A percentile compares a stretch with the other conserved stretches of the same genome.
phyloP scores from a whole-genome alignment of 2,113 vertebrate genomes.

The Suricata suricatta region DNA sequence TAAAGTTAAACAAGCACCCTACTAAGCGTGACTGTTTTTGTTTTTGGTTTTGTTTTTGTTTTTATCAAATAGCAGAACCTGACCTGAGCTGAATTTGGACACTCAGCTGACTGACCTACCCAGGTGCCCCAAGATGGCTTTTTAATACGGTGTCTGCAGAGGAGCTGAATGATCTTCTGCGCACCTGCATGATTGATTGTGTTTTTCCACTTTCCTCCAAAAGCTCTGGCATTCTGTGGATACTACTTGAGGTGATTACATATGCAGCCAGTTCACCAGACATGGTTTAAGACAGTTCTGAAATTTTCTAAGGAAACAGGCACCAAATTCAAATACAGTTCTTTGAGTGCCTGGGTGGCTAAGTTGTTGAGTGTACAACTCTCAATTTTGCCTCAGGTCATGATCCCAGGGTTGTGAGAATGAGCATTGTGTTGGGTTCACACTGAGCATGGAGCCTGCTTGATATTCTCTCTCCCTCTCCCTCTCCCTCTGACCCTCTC shows the following conservation, averaged over 20 bases:
- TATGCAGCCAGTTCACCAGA: background rate
- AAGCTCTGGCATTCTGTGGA: conserved; percentile 29
- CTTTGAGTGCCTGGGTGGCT: background rate
- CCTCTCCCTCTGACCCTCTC: no score
- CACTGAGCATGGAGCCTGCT: no score
- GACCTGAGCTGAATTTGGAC: no score
- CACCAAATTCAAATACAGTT: background rate
- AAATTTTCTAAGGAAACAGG: conserved; percentile 16
- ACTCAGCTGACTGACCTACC: no score
- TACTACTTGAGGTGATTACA: conserved; percentile 35
- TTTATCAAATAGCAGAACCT: conserved; percentile 22
- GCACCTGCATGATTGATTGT: conserved; percentile 59
- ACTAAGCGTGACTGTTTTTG: background rate
- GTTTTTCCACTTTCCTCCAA: conserved; percentile 44
- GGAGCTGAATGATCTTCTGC: conserved; percentile 24
- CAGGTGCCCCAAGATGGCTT: background rate
- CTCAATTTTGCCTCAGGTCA: no score
- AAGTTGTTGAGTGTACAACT: no score
- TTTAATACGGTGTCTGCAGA: conserved; percentile 18
- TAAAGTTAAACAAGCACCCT: background rate
- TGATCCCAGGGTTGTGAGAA: no score
- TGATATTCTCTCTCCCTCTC: no score
- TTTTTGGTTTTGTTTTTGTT: background rate
- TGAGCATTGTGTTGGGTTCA: no score
- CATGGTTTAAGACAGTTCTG: conserved; percentile 41